Base-by-base conservation (phyloP, 2,888 invertebrate species). In the Sminthurides aquaticus region DNA sequence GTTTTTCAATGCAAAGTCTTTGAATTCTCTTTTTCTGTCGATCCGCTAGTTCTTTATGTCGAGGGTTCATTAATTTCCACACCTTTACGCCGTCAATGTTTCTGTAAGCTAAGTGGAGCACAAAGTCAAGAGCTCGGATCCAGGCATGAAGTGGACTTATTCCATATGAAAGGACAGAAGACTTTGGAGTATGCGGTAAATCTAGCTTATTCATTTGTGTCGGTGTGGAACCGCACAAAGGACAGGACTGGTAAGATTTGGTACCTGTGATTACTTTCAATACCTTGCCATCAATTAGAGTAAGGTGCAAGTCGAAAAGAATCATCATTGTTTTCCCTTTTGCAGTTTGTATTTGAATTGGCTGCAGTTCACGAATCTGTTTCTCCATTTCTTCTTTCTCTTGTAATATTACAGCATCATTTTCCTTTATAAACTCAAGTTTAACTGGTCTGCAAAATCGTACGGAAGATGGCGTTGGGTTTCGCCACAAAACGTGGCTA, bases 51-150 rank as follows among this genome's bases (percentile, higher is more conserved):
- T 11, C 2, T 20, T 55, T 49, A 11, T 24, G 2, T 18, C 8
- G 5, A 2, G 22, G 24, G 22, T 5, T 2, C 25, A 3, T 24
- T 24, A 18, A 22, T 18, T 56, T 28, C 25, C 28, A 26, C 62
- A 48, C 43, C 26, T 56, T 34, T 22, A 34, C 8, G 34, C 5
- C 24, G n/a, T 34, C 43, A 5, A 56, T 11, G n/a, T n/a, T n/a
- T 20, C 48, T 55, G 26, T 64, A 64, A 58, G 64, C 15, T 11
- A 64, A 15, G 15, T 64, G 58, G 1, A 64, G 20, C 1, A 49
- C 27, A 29, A 58, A 64, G 22, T 64, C 58, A 15, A 64, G 48
- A 15, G 49, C 1, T 24, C 64, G 1, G n/a, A 64, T 64, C 58
- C 58, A 59, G 28, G 34, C 26, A n/a, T 62, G 62, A 2, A 62